phyloP scores from a whole-genome alignment of 2,113 vertebrate genomes.

The Grammomys surdaster region DNA sequence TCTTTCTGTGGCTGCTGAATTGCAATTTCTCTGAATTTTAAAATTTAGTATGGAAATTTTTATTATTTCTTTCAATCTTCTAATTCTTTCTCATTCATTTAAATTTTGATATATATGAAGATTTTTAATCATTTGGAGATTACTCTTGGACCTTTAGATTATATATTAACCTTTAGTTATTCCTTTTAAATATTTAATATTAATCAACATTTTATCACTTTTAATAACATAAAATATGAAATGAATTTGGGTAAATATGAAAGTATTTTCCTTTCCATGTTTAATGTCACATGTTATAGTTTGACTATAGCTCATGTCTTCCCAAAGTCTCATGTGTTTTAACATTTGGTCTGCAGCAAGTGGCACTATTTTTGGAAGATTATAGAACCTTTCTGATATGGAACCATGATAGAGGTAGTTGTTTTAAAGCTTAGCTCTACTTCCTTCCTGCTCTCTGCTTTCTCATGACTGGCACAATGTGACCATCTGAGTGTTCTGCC shows the following conservation, averaged over 20 bases:
- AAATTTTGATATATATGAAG: not conserved
- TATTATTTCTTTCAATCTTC: not conserved
- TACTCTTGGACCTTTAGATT: not conserved
- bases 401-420: not conserved
- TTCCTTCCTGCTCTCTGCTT: not conserved
- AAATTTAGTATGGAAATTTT: not conserved
- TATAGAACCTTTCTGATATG: not conserved
- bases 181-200: not conserved
- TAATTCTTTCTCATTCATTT: constrained; percentile 20
- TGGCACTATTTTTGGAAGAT: not conserved
- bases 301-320: not conserved
- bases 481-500: not conserved
- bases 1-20: not conserved
- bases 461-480: not conserved
- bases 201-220: not conserved
- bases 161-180: not conserved
- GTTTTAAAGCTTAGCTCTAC: not conserved
- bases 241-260: not conserved
- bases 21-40: not conserved
- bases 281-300: not conserved
- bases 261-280: not conserved
- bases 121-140: not conserved
- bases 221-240: not conserved
- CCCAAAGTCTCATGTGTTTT: not conserved
- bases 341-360: not conserved